Percentiles rank a stretch among this genome's conserved stretches.
Conservation (phyloP, 2,888 invertebrate species). For the Dolichopus griseipennis region DNA sequence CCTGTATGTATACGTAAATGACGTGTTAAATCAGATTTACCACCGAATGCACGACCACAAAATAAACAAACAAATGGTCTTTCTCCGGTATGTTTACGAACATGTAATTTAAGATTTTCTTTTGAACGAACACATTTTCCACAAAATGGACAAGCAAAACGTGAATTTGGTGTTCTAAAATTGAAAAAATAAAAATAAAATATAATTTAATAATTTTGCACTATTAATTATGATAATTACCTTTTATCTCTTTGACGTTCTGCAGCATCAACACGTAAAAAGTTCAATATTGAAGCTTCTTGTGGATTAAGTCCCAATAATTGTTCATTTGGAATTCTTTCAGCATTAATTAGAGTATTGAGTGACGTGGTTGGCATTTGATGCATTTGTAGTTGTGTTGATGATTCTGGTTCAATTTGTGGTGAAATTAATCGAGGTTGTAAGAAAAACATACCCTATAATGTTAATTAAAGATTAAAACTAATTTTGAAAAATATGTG, state of each 20-base stretch:
- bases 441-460: slow-evolving; percentile 1
- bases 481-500: too few species aligned
- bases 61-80: slow-evolving; percentile 85
- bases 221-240: slow-evolving; percentile 28
- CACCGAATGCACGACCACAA: slow-evolving; percentile 80
- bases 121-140: slow-evolving; percentile 83
- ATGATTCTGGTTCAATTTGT: slow-evolving; percentile 40
- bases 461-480: not conserved
- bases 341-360: slow-evolving; percentile 47
- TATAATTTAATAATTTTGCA: not conserved
- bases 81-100: slow-evolving; percentile 78
- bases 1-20: slow-evolving; percentile 83
- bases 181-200: not conserved
- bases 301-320: slow-evolving; percentile 44
- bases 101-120: slow-evolving; percentile 79
- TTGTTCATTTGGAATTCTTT: slow-evolving; percentile 51
- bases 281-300: slow-evolving; percentile 54
- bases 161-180: slow-evolving; percentile 40
- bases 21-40: slow-evolving; percentile 77
- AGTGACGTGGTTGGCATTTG: slow-evolving; percentile 34
- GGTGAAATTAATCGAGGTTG: slow-evolving; percentile 39
- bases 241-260: slow-evolving; percentile 58
- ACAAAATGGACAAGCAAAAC: slow-evolving; percentile 82
- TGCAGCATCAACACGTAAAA: slow-evolving; percentile 54
- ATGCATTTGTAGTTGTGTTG: slow-evolving; percentile 41